Evolutionary conservation across 2,797 vertebrate species (phyloP), one percentile per base, ranked within the genome.

Genomic region (Phataginus tricuspis): DNA sequence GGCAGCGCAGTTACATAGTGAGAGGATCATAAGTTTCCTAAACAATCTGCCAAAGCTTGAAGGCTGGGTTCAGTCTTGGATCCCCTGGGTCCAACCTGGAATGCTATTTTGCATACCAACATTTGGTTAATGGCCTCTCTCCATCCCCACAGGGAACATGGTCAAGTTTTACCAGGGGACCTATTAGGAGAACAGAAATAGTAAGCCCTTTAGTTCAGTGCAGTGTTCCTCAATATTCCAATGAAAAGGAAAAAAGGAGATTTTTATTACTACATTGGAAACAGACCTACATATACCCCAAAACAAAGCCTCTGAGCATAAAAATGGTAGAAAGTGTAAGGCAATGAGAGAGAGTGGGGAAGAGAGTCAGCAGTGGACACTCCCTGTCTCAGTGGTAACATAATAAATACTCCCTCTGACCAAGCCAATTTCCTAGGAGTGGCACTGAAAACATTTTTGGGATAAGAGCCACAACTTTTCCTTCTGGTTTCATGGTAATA

Each of bases 51-150:
- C 57, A 29, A 80, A 88, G 4, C 19, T 27, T n/a, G 2, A 95
- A 82, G 64, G 23, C 37, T 93, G 4, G 27, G 37, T 75, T 96
- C 16, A 13, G 25, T 69, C 79, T 78, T 85, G 27, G 45, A 74
- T n/a, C 7, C 16, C 7, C 2, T 49, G 23, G 10, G 13, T 86
- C 27, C 66, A 85, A 59, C 19, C 59, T 95, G 82, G 66, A 55
- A 59, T 92, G 31, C 4, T 64, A 11, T 82, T 92, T 83, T 31
- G 11, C 59, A 10, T 39, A 82, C 42, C 11, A 71, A 63, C 25
- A 80, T 95, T 95, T 90, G 71, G 34, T 66, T 87, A 85, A 68
- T 91, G 63, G 57, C 16, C 45, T 96, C 49, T 68, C 34, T 95
- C 31, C 14, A 63, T 68, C 27, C 25, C 79, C 29, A n/a, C 8